Conservation (phyloP, 2,797 vertebrate genomes). For the Fringilla coelebs region DNA sequence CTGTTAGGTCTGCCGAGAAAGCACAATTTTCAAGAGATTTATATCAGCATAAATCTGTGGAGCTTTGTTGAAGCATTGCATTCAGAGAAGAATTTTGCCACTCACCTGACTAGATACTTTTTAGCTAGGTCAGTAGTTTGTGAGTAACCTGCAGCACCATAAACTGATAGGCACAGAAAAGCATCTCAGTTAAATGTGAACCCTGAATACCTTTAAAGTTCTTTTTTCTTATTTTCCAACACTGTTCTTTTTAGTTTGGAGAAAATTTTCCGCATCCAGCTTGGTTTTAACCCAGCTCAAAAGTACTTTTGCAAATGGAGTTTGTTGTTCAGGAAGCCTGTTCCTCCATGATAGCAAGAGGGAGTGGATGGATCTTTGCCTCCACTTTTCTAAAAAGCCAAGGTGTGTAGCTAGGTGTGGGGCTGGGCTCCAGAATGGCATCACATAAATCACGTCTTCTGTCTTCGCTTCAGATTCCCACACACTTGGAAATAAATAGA, state of each 20-base stretch:
- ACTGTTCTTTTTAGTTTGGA: neutral
- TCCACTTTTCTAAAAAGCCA: neutral
- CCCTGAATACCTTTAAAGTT: neutral
- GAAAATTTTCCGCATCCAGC: neutral
- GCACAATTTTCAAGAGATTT: constrained; percentile 8
- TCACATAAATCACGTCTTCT: neutral
- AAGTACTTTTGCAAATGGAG: neutral
- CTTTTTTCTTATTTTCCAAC: neutral
- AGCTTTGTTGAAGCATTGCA: neutral
- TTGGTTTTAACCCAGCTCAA: neutral
- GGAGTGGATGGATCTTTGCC: neutral
- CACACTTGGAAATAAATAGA: neutral
- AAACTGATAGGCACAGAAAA: neutral
- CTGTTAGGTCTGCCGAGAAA: constrained; percentile 2
- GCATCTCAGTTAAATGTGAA: neutral
- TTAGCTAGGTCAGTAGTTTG: neutral
- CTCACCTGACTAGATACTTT: neutral
- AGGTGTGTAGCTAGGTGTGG: neutral
- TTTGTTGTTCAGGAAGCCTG: neutral
- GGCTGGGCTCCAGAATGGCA: neutral
- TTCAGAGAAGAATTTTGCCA: neutral
- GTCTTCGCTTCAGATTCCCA: neutral
- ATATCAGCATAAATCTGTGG: neutral
- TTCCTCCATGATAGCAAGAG: neutral
- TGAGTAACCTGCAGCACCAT: neutral